phyloP scores from a whole-genome alignment of 2,113 vertebrate genomes.

The Alosa alosa region DNA sequence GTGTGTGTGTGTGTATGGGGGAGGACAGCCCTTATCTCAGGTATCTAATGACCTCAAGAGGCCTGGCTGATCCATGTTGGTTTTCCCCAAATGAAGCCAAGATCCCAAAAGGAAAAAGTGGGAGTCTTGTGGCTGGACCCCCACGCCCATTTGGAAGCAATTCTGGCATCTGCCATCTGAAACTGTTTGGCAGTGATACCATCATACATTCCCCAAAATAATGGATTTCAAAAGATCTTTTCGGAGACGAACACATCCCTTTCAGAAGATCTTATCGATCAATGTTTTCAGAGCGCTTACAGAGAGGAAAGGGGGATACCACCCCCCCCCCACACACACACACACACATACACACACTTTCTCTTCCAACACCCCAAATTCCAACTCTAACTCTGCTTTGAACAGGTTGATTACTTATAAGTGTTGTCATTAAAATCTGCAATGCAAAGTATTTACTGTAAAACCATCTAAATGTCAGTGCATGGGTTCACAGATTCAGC shows the following conservation, averaged over 20 bases:
- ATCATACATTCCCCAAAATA: slow-evolving; percentile 59
- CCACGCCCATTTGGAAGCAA: slow-evolving; percentile 64
- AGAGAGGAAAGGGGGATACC: slow-evolving; percentile 3
- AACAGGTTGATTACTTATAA: neutral
- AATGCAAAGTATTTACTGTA: neutral
- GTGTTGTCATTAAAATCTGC: slow-evolving; percentile 25
- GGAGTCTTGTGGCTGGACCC: slow-evolving; percentile 45
- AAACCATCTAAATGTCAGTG: neutral
- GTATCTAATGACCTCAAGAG: slow-evolving; percentile 60
- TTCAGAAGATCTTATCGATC: slow-evolving; percentile 39
- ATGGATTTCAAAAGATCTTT: slow-evolving; percentile 53
- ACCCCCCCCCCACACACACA: neutral
- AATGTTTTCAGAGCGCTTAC: neutral
- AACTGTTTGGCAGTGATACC: slow-evolving; percentile 60
- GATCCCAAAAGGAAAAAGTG: slow-evolving; percentile 37
- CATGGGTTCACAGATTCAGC: neutral
- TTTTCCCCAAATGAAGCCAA: slow-evolving; percentile 42
- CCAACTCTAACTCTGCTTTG: neutral
- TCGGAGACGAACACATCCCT: slow-evolving; percentile 40
- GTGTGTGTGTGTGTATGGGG: too few relatives aligned
- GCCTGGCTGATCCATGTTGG: slow-evolving; percentile 47
- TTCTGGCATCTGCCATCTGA: slow-evolving; percentile 58
- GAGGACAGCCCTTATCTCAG: slow-evolving; percentile 34
- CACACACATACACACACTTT: neutral
- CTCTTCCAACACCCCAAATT: neutral